Conservation (phyloP, 2,113 vertebrate genomes). For the Phaethon lepturus region DNA sequence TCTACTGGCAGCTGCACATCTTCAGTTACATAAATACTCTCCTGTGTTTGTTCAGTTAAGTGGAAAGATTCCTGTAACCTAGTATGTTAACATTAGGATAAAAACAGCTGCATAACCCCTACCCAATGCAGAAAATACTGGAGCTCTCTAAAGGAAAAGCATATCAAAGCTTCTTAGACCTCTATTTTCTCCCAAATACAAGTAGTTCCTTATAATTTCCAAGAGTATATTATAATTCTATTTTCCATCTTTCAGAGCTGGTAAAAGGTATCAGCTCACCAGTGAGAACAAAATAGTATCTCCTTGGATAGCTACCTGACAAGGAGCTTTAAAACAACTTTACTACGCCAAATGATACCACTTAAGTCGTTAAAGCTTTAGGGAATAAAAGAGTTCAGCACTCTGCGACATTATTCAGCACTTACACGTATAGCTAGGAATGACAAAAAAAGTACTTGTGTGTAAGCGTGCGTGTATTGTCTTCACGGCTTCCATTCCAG, state of each 20-base stretch:
- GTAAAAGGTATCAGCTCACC: neutral
- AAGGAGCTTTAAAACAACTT: neutral
- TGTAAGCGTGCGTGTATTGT: neutral
- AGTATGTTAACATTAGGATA: conserved; percentile 15
- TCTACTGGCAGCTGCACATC: conserved; percentile 40
- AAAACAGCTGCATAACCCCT: neutral
- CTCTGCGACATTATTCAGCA: neutral
- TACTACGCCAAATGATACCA: neutral
- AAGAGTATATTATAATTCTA: neutral
- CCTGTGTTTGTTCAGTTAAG: conserved; percentile 60
- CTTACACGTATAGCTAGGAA: neutral
- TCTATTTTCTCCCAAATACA: neutral
- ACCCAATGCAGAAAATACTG: neutral
- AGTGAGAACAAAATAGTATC: neutral
- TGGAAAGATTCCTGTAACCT: conserved; percentile 40
- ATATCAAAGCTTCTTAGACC: neutral
- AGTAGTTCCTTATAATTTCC: neutral
- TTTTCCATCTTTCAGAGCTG: neutral
- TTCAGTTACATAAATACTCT: conserved; percentile 43
- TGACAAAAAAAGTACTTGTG: neutral
- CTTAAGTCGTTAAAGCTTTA: neutral
- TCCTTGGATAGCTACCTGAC: neutral
- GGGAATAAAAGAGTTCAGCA: neutral
- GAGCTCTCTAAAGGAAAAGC: neutral
- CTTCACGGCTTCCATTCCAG: neutral